Evolutionary conservation across 2,888 invertebrate species (phyloP).

Genomic region (Ypsolopha sequella): DNA sequence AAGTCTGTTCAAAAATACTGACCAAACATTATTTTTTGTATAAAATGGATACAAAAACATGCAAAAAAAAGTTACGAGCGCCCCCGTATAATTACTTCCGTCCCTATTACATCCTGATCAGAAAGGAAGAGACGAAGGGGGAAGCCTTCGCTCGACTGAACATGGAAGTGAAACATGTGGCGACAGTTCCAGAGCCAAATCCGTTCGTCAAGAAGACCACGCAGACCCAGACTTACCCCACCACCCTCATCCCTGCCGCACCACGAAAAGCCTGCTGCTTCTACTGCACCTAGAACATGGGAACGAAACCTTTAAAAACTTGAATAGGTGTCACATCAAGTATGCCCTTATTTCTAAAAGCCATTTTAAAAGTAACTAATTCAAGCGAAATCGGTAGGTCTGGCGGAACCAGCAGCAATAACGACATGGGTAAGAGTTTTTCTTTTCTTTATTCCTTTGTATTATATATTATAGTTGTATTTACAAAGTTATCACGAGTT

Average conservation of each 20-base stretch:
- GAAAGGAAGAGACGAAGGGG: slow-evolving; percentile 58
- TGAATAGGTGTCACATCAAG: too few relatives aligned
- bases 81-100: slow-evolving; percentile 35
- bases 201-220: neutral
- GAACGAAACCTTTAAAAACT: too few relatives aligned
- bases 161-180: slow-evolving; percentile 48
- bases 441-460: too few relatives aligned
- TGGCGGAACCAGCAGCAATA: too few relatives aligned
- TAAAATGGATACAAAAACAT: neutral
- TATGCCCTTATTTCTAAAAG: too few relatives aligned
- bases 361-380: too few relatives aligned
- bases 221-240: neutral
- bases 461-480: too few relatives aligned
- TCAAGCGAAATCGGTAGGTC: too few relatives aligned
- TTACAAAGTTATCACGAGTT: too few relatives aligned
- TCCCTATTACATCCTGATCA: slow-evolving; percentile 45
- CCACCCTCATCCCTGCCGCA: neutral
- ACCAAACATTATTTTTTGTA: neutral
- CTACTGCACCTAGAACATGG: neutral
- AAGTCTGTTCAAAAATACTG: too few relatives aligned
- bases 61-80: slow-evolving; percentile 27
- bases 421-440: too few relatives aligned
- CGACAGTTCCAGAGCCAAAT: neutral
- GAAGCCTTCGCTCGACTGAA: slow-evolving; percentile 49
- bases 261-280: neutral